Conservation (phyloP, 2,888 invertebrate species). For the Caenorhabditis sp. region DNA sequence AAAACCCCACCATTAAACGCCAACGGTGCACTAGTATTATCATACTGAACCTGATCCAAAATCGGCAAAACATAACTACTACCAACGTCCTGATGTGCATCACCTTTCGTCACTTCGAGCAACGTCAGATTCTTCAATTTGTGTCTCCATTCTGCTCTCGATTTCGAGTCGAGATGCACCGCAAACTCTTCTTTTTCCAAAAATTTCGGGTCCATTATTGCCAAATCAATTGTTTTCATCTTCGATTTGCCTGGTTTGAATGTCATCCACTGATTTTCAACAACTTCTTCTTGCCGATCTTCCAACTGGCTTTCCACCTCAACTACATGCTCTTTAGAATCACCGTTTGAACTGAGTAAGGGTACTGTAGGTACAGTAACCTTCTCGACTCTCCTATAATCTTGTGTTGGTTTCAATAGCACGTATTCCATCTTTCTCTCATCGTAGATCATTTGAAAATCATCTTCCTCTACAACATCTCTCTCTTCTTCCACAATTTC, state of each 20-base stretch:
- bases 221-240: slow-evolving; percentile 14
- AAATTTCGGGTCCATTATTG: slow-evolving; percentile 27
- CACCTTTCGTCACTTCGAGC: slow-evolving; percentile 22
- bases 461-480: slow-evolving; percentile 17
- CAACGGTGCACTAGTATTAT: slow-evolving; percentile 66
- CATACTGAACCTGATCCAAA: slow-evolving; percentile 61
- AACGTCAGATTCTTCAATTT: slow-evolving; percentile 26
- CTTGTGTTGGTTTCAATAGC: slow-evolving; percentile 17
- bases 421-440: slow-evolving; percentile 26
- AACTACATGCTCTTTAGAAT: not conserved
- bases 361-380: not conserved
- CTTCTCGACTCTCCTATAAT: not conserved
- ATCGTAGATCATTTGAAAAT: slow-evolving; percentile 33
- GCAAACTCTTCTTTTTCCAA: slow-evolving; percentile 40
- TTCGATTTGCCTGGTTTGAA: slow-evolving; percentile 19
- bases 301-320: not conserved
- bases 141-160: slow-evolving; percentile 26
- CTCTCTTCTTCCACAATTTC: slow-evolving; percentile 9
- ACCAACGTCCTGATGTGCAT: slow-evolving; percentile 55
- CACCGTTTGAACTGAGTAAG: not conserved
- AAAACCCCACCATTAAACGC: slow-evolving; percentile 59
- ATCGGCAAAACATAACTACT: slow-evolving; percentile 67
- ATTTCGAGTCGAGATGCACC: slow-evolving; percentile 11
- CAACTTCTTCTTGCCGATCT: not conserved
- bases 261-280: not conserved